These are phyloP conservation scores for Caenorhabditis virilis DNA, from an alignment of 2,888 invertebrate species.

Conservation along the genomic window DNA sequence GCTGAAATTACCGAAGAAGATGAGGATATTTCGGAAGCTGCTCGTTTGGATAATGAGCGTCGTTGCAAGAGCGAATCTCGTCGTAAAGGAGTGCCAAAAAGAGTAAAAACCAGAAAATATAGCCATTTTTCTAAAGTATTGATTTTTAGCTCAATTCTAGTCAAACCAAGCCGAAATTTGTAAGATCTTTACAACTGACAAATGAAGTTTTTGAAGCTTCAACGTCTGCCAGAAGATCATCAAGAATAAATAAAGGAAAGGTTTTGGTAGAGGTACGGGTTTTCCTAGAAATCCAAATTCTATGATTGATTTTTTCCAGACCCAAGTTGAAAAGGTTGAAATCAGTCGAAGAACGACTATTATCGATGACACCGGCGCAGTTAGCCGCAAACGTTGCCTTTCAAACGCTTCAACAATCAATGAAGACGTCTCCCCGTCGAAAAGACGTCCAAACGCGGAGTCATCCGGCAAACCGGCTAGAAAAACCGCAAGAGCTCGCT, in stretches of 20 bases:
- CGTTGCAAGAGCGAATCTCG: conserved; percentile 35
- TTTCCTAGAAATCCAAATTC: not conserved
- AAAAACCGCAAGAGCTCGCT: conserved; percentile 24
- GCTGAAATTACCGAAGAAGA: conserved; percentile 52
- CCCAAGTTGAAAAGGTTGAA: not conserved
- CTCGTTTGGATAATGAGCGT: conserved; percentile 13
- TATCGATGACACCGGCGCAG: conserved; percentile 5
- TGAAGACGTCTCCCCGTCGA: conserved; percentile 41
- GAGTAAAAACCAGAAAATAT: conserved; percentile 4
- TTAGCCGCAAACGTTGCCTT: conserved; percentile 50
- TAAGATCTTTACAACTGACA: conserved; percentile 32
- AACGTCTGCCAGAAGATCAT: conserved; percentile 16
- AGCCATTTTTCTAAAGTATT: too few relatives aligned
- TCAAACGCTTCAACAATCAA: conserved; percentile 51
- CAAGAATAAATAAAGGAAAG: conserved; percentile 8
- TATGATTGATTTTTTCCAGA: not conserved
- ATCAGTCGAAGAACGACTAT: conserved; percentile 1
- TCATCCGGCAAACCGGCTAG: conserved; percentile 40
- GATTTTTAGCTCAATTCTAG: conserved; percentile 12
- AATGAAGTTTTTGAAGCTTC: conserved; percentile 23
- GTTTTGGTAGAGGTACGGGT: not conserved
- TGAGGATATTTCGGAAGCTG: conserved; percentile 9
- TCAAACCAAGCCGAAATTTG: conserved; percentile 38
- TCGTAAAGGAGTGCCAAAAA: conserved; percentile 36
- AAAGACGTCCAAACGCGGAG: conserved; percentile 20